Conservation (phyloP, 2,888 invertebrate species). For the Helicoverpa assulta region DNA sequence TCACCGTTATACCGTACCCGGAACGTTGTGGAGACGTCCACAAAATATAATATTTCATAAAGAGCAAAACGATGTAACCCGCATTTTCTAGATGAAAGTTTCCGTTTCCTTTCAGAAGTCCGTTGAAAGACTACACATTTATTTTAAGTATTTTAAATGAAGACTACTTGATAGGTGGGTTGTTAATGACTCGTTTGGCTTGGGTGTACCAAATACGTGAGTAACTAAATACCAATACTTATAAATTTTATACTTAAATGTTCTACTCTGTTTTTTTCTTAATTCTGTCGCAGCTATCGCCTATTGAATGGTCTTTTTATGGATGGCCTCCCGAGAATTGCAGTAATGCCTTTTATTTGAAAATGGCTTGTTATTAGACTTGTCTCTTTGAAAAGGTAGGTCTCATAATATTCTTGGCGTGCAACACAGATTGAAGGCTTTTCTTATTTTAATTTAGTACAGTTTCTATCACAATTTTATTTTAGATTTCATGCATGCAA, state of each 20-base stretch:
- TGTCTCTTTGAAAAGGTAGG: conserved; percentile 16
- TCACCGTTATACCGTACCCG: background rate
- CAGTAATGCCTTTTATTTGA: conserved; percentile 26
- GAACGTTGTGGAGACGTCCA: background rate
- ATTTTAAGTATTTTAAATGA: background rate
- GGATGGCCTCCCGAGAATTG: conserved; percentile 8
- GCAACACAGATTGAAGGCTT: background rate
- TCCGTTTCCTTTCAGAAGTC: conserved; percentile 14
- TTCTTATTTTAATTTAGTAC: background rate
- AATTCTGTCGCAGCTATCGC: conserved; percentile 3
- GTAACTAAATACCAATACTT: background rate
- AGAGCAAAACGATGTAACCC: conserved; percentile 5
- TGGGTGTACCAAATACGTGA: conserved; percentile 9
- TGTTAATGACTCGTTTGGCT: background rate
- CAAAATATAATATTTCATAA: conserved; percentile 14
- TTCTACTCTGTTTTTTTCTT: conserved; percentile 6
- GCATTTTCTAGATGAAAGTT: conserved; percentile 13
- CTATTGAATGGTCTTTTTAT: conserved; percentile 13
- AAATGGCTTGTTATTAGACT: conserved; percentile 18
- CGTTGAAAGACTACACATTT: no score
- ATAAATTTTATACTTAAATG: conserved; percentile 7
- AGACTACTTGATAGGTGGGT: background rate
- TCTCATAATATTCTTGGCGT: conserved; percentile 10
- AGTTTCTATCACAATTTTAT: conserved; percentile 1
- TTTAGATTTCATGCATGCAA: background rate